These are phyloP conservation scores for Megalopta genalis DNA, from an alignment of 1,140 invertebrate species.

Conservation along the genomic window DNA sequence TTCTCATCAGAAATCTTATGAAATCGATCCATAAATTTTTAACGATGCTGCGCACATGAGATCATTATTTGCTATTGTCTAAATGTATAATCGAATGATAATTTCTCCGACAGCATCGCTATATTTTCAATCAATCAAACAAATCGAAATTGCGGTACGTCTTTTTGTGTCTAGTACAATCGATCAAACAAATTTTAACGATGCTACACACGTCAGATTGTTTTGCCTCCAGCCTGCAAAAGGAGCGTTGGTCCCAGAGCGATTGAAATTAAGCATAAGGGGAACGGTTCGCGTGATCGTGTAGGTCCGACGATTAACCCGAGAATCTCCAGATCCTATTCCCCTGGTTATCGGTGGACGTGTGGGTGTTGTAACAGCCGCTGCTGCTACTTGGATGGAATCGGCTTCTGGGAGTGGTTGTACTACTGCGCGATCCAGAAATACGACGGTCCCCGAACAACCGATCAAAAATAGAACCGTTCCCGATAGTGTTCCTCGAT, in stretches of 20 bases:
- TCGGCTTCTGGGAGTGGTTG: slow-evolving; percentile 52
- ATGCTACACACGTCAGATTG: too few species aligned
- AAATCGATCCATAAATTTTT: too few species aligned
- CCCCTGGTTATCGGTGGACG: slow-evolving; percentile 63
- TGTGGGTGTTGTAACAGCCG: slow-evolving; percentile 69
- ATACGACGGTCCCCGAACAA: slow-evolving; percentile 63
- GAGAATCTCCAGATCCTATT: slow-evolving; percentile 74
- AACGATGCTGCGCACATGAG: too few species aligned
- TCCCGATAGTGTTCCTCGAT: slow-evolving; percentile 68
- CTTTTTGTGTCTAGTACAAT: too few species aligned
- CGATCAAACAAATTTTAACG: too few species aligned
- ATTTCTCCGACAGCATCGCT: too few species aligned
- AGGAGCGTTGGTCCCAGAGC: neutral
- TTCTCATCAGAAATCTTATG: too few species aligned
- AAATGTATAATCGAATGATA: too few species aligned
- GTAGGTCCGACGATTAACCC: slow-evolving; percentile 34
- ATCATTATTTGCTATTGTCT: too few species aligned
- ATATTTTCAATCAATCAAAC: too few species aligned
- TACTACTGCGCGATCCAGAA: slow-evolving; percentile 27
- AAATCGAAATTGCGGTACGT: too few species aligned
- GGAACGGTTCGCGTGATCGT: too few species aligned
- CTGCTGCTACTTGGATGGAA: slow-evolving; percentile 51
- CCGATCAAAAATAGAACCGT: slow-evolving; percentile 67
- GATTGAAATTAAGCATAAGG: neutral
- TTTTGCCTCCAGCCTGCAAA: neutral